Conservation (phyloP, 2,797 vertebrate species). For the Todus mexicanus region DNA sequence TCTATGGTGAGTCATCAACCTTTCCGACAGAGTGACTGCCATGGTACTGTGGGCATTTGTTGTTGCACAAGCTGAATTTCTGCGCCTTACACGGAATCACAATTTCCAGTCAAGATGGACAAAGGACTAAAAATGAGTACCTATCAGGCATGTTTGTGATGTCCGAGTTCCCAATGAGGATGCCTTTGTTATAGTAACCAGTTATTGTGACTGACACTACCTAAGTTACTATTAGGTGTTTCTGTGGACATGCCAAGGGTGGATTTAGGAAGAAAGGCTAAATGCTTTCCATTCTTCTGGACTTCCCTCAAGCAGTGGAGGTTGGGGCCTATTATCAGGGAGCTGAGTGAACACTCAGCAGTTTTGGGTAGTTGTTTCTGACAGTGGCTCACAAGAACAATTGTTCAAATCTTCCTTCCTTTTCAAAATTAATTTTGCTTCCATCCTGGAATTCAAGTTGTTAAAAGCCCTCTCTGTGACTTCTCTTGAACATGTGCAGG, state of each 20-base stretch:
- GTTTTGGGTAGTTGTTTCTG: neutral
- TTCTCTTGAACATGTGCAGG: conserved; percentile 73
- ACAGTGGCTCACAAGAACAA: neutral
- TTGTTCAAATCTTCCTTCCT: neutral
- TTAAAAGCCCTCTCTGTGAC: neutral
- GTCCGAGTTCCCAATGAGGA: neutral
- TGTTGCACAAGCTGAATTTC: conserved; percentile 14
- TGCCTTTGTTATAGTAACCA: neutral
- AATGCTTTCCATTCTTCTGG: neutral
- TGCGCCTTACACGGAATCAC: neutral
- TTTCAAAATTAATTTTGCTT: neutral
- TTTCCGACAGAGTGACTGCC: neutral
- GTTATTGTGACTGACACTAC: neutral
- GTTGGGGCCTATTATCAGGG: neutral
- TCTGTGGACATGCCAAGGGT: neutral
- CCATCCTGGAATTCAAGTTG: neutral
- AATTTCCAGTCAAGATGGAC: neutral
- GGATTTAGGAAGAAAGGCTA: neutral
- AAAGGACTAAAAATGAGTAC: neutral
- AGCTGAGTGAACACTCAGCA: neutral
- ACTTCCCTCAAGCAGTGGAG: neutral
- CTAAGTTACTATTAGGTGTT: neutral
- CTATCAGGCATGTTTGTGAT: neutral
- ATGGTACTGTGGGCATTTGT: neutral
- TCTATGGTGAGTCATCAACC: conserved; percentile 84